Evolutionary conservation across 2,888 invertebrate species (phyloP).

Genomic region (Rotaria socialis): DNA sequence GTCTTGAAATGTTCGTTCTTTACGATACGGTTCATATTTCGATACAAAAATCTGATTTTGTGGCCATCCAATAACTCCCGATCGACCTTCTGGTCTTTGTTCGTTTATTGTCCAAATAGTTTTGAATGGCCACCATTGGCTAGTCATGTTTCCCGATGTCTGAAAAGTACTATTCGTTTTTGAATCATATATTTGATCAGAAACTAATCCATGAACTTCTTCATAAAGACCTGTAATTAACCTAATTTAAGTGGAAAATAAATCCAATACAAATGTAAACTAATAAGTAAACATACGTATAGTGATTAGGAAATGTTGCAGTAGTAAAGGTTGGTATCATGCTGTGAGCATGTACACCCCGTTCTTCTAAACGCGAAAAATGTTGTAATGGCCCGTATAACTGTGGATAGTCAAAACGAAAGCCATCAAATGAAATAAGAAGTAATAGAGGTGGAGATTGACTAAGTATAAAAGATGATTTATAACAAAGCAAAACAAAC

Average conservation of each 20-base stretch:
- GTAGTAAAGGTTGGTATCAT: conserved; percentile 39
- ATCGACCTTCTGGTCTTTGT: neutral
- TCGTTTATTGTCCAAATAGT: conserved; percentile 39
- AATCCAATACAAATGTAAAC: neutral
- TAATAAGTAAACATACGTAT: neutral
- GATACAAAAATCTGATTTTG: neutral
- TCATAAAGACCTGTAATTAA: conserved; percentile 45
- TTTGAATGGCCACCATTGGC: conserved; percentile 25
- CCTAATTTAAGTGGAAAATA: neutral
- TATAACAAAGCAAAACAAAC: neutral
- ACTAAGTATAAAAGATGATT: neutral
- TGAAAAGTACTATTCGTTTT: conserved; percentile 37
- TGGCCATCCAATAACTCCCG: conserved; percentile 39
- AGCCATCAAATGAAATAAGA: conserved; percentile 46
- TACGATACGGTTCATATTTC: conserved; percentile 10
- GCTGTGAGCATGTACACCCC: conserved; percentile 31
- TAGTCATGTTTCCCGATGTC: neutral
- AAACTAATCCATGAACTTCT: conserved; percentile 44
- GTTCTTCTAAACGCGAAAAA: conserved; percentile 32
- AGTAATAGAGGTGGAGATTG: conserved; percentile 38
- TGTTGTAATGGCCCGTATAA: neutral
- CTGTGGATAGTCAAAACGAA: conserved; percentile 42
- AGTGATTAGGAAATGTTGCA: conserved; percentile 44
- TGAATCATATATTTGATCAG: conserved; percentile 40
- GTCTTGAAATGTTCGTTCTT: conserved; percentile 31